Conservation (phyloP, 2,888 invertebrate genomes). For the Cylindroiulus punctatus region DNA sequence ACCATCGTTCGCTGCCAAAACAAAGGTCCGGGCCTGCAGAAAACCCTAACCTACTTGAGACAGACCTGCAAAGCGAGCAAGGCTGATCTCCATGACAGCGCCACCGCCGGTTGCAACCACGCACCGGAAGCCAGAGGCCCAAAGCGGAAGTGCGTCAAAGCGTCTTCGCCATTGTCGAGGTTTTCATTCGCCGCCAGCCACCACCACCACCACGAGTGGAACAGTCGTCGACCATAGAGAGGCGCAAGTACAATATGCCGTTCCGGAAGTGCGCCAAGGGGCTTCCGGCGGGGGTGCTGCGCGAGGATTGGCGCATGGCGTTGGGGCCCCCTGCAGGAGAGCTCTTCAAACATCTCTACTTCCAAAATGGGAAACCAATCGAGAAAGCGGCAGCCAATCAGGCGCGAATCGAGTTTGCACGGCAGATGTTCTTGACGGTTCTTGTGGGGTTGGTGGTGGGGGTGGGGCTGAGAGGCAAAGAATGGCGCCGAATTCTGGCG, state of each 20-base stretch:
- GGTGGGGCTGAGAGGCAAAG: neutral
- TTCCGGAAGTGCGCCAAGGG: slow-evolving; percentile 4
- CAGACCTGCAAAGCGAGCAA: too few species aligned
- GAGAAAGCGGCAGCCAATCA: slow-evolving; percentile 17
- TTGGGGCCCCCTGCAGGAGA: neutral
- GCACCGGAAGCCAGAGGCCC: neutral
- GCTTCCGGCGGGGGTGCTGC: slow-evolving; percentile 17
- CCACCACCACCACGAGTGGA: neutral
- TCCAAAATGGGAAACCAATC: neutral
- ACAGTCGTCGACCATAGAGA: neutral
- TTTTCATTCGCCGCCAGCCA: neutral
- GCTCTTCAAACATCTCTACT: neutral
- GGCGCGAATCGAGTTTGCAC: neutral
- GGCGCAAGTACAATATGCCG: neutral
- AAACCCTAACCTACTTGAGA: too few species aligned
- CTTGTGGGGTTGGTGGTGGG: neutral
- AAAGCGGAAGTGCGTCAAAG: slow-evolving; percentile 7
- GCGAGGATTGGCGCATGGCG: neutral
- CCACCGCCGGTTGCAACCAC: neutral
- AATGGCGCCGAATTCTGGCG: neutral
- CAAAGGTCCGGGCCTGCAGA: too few species aligned
- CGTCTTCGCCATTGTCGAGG: neutral
- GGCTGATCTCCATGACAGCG: too few species aligned
- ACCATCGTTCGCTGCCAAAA: too few species aligned
- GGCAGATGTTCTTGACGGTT: slow-evolving; percentile 32